These are phyloP conservation scores for Drosophila mettleri DNA, from an alignment of 2,888 invertebrate genomes.

Conservation along the genomic window DNA sequence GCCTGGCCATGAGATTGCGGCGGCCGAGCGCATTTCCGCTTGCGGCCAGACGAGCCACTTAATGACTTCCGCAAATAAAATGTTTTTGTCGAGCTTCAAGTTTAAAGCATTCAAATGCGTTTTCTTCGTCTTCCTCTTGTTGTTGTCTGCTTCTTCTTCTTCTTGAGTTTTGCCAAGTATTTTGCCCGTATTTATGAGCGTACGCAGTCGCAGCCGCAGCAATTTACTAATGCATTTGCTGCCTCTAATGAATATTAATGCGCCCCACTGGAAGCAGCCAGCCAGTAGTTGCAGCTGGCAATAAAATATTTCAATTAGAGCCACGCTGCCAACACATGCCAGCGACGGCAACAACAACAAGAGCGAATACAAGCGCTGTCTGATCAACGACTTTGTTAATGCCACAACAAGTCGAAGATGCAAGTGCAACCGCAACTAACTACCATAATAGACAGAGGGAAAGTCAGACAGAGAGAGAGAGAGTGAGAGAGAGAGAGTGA, in stretches of 20 bases:
- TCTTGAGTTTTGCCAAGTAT: slow-evolving; percentile 22
- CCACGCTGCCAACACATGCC: slow-evolving; percentile 69
- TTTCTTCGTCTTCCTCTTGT: slow-evolving; percentile 7
- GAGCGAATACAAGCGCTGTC: slow-evolving; percentile 20
- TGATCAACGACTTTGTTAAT: slow-evolving; percentile 76
- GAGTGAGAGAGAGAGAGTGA: background rate
- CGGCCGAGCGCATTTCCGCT: slow-evolving; percentile 44
- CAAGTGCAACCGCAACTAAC: slow-evolving; percentile 38
- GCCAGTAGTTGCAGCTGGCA: slow-evolving; percentile 47
- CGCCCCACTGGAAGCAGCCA: slow-evolving; percentile 24
- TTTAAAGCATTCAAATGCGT: slow-evolving; percentile 63
- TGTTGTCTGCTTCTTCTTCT: background rate
- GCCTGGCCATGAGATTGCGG: slow-evolving; percentile 45
- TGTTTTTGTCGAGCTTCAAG: slow-evolving; percentile 57
- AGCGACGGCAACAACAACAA: slow-evolving; percentile 16
- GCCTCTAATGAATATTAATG: slow-evolving; percentile 76
- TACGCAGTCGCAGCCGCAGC: slow-evolving; percentile 45
- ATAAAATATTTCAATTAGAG: slow-evolving; percentile 79
- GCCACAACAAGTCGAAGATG: slow-evolving; percentile 63
- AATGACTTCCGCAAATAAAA: slow-evolving; percentile 78
- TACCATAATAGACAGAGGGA: slow-evolving; percentile 4
- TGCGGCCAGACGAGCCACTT: slow-evolving; percentile 62
- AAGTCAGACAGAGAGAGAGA: background rate
- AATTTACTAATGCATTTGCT: slow-evolving; percentile 74
- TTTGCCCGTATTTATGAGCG: slow-evolving; percentile 66